Evolutionary conservation across 2,113 vertebrate species (phyloP).

Genomic region (Megaceryle torquata): DNA sequence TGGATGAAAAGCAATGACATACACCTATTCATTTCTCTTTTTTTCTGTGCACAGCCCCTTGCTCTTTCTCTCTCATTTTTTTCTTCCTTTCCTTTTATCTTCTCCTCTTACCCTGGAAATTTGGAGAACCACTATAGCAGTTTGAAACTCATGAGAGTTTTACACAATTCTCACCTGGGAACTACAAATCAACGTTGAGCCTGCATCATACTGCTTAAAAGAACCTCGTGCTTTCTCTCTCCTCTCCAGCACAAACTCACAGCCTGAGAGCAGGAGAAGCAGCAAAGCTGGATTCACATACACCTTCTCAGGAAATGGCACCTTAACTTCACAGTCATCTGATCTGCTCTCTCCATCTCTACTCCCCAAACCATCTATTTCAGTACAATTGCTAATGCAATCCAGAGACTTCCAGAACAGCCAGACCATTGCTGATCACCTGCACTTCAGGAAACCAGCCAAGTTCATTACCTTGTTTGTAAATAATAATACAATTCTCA

Average conservation of each 20-base stretch:
- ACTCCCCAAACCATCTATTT: neutral
- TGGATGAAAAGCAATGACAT: neutral
- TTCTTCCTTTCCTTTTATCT: neutral
- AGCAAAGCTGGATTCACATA: neutral
- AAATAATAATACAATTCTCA: neutral
- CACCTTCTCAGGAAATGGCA: neutral
- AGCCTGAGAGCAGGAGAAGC: neutral
- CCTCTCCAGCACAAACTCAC: neutral
- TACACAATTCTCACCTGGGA: neutral
- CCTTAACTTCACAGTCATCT: neutral
- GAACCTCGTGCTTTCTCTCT: neutral
- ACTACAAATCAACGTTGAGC: neutral
- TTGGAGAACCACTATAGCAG: neutral
- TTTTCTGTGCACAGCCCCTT: neutral
- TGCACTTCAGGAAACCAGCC: neutral
- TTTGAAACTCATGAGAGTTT: neutral
- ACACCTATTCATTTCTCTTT: neutral
- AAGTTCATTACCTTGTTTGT: neutral
- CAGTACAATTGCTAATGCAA: neutral
- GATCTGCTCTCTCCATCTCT: neutral
- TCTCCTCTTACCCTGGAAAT: neutral
- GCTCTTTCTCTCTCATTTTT: neutral
- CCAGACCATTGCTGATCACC: neutral
- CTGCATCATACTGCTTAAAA: neutral
- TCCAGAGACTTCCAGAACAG: neutral